Evolutionary conservation across 2,888 invertebrate genomes (phyloP), one percentile per base, ranked within the genome.

Genomic region (Allophyes oxyacanthae): DNA sequence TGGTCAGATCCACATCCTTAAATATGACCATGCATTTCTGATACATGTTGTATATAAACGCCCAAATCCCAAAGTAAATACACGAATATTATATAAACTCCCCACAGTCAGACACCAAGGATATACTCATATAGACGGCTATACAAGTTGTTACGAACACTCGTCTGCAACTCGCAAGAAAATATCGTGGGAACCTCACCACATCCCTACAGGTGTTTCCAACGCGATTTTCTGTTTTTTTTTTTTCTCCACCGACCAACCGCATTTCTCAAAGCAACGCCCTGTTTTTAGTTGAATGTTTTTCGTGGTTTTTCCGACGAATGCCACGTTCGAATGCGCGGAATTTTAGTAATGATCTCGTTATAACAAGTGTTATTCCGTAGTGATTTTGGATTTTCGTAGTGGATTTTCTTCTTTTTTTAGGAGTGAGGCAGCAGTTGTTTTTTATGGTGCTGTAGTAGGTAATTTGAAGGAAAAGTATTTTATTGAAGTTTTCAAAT

Each of bases 111-210:
- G 49, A 33, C 48, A 36, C 53, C 41, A 49, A 68, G 66, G 51
- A 53, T 60, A 45, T 45, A 64, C 71, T 72, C 72, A 67, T 72
- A 75, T 74, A 76, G 58, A 62, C 59, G 53, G 57, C 56, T 28
- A 8, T 8, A 64, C 38, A 52, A 41, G 33, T 56, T 50, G 56
- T 38, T 60, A 74, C 68, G 74, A 76, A 77, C 75, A 75, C 77
- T 75, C 77, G 79, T 81, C 82, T 81, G 65, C 71, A 67, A 44
- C 60, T 68, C 64, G 77, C 74, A 77, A 79, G 78, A 69, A 83
- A 83, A 84, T 81, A 82, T 77, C 82, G 83, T 84, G 77, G 65
- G 69, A 78, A 74, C 30, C 38, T 46, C 38, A 62, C 67, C 65
- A 65, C 69, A 53, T 70, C 72, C 70, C 75, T 66, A 77, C 83